These are phyloP conservation scores for Hermetia illucens DNA, from an alignment of 1,140 invertebrate species.

Conservation along the genomic window DNA sequence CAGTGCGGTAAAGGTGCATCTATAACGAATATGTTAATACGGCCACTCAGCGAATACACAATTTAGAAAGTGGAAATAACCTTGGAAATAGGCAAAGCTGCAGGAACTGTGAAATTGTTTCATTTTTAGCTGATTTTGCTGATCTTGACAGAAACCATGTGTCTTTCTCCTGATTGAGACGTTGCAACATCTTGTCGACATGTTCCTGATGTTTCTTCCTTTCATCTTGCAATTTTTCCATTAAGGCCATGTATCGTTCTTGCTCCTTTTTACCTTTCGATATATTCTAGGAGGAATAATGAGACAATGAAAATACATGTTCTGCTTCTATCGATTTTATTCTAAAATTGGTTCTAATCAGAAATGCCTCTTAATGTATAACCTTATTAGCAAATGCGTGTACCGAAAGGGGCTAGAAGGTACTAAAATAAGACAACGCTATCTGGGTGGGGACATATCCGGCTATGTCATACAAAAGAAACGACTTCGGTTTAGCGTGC, in stretches of 20 bases:
- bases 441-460: too few relatives aligned
- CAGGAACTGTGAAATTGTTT: conserved; percentile 91
- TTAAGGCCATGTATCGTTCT: conserved; percentile 67
- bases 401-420: too few relatives aligned
- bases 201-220: conserved; percentile 87
- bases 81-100: conserved; percentile 89
- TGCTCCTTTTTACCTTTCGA: conserved; percentile 92
- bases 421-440: too few relatives aligned
- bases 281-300: conserved; percentile 18
- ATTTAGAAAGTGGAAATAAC: conserved; percentile 4
- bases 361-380: too few relatives aligned
- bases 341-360: too few relatives aligned
- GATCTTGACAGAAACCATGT: conserved; percentile 81
- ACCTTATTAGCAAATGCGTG: too few relatives aligned
- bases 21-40: conserved; percentile 10
- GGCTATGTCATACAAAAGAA: too few relatives aligned
- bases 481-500: too few relatives aligned
- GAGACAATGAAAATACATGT: neutral
- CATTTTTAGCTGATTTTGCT: conserved; percentile 82
- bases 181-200: conserved; percentile 58
- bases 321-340: too few relatives aligned
- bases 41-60: too few relatives aligned
- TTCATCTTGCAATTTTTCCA: conserved; percentile 91
- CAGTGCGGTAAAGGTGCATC: conserved; percentile 85
- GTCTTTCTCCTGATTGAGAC: conserved; percentile 72